phyloP scores from a whole-genome alignment of 2,888 invertebrate genomes.

The Drosophila lutescens region DNA sequence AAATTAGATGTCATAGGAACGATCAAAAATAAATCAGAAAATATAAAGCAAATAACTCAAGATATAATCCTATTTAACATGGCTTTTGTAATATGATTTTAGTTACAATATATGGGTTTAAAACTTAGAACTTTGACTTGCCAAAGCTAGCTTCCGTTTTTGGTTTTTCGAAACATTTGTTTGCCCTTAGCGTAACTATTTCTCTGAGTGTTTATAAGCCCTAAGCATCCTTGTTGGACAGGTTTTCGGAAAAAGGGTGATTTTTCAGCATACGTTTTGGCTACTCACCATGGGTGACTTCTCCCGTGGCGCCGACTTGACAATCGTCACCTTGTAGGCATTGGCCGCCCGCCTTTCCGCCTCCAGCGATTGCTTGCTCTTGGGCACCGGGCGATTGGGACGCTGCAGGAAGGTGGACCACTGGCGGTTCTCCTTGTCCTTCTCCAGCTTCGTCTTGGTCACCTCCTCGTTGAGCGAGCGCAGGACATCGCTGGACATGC shows the following conservation, averaged over 20 bases:
- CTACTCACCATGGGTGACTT: conserved; percentile 72
- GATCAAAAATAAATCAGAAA: too few species aligned
- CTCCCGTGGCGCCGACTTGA: conserved; percentile 84
- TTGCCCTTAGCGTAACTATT: background rate
- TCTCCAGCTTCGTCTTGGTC: conserved; percentile 85
- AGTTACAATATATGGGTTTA: too few species aligned
- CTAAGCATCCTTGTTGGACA: background rate
- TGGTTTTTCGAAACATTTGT: too few species aligned
- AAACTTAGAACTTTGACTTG: too few species aligned
- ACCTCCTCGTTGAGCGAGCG: conserved; percentile 87
- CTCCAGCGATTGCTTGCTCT: conserved; percentile 81
- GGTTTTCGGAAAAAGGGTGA: background rate
- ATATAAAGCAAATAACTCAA: too few species aligned
- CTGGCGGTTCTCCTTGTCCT: conserved; percentile 86
- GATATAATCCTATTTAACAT: too few species aligned
- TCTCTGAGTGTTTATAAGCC: background rate
- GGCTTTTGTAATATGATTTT: too few species aligned
- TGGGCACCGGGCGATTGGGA: conserved; percentile 89
- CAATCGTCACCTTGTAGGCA: conserved; percentile 86
- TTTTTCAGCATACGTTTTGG: conserved; percentile 34
- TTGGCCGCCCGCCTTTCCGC: conserved; percentile 81
- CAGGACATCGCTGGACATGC: conserved; percentile 89
- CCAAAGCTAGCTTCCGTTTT: too few species aligned
- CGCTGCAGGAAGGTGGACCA: conserved; percentile 92
- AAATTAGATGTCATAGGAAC: too few species aligned